Conservation (phyloP, 1,140 invertebrate species). For the Drosophila sulfurigaster region DNA sequence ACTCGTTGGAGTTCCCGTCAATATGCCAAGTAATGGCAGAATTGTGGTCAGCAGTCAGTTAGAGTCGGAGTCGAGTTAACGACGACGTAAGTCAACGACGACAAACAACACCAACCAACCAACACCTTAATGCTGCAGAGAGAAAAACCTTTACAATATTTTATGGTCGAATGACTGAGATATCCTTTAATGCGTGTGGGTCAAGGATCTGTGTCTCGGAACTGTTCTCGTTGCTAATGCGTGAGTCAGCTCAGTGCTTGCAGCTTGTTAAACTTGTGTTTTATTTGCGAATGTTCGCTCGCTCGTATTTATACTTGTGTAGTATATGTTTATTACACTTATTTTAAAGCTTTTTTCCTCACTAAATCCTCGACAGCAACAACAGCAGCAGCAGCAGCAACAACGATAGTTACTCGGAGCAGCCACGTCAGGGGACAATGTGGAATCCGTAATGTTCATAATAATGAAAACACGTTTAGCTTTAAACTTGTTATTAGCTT, state of each 20-base stretch:
- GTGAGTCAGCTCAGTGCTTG: constrained; percentile 52
- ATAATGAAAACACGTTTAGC: constrained; percentile 81
- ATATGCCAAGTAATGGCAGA: constrained; percentile 7
- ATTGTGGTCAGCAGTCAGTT: constrained; percentile 18
- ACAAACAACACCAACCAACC: constrained; percentile 45
- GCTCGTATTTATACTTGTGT: constrained; percentile 27
- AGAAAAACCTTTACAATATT: constrained; percentile 44
- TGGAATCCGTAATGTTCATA: constrained; percentile 75
- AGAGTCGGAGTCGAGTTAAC: constrained; percentile 9
- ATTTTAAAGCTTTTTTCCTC: constrained; percentile 43
- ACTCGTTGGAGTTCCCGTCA: constrained; percentile 9
- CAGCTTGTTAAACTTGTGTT: constrained; percentile 36
- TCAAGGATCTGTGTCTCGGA: constrained; percentile 35
- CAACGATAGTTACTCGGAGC: constrained; percentile 8
- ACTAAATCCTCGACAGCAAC: constrained; percentile 47
- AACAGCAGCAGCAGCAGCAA: constrained; percentile 23
- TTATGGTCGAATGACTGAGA: constrained; percentile 48
- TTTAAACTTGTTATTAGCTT: constrained; percentile 82
- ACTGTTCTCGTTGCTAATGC: constrained; percentile 35
- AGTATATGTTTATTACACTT: constrained; percentile 64
- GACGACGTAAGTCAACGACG: constrained; percentile 14
- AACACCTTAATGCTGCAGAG: constrained; percentile 52
- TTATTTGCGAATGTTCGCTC: constrained; percentile 43
- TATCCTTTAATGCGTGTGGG: constrained; percentile 25
- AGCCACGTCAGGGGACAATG: constrained; percentile 25